Conservation (phyloP, 1,140 invertebrate genomes). For the Thereuonema tuberculata region DNA sequence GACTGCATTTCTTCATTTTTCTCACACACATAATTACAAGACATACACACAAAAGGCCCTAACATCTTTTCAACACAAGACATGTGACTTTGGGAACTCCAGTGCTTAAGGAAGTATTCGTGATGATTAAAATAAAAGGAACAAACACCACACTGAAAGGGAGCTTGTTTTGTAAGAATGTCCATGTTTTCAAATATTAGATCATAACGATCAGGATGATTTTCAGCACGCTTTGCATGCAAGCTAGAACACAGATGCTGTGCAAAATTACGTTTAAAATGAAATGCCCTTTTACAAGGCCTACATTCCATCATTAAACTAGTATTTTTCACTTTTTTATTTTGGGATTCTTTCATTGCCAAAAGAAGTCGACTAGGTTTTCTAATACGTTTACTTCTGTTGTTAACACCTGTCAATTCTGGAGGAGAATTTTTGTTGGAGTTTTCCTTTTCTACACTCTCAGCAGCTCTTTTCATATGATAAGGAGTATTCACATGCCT, state of each 20-base stretch:
- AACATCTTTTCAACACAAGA: slow-evolving; percentile 1
- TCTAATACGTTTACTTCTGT: not conserved
- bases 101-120: slow-evolving; percentile 54
- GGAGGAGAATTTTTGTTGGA: not conserved
- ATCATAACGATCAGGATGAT: slow-evolving; percentile 20
- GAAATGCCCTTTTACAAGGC: slow-evolving; percentile 27
- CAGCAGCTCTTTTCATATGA: not conserved
- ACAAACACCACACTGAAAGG: slow-evolving; percentile 68
- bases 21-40: slow-evolving; percentile 56
- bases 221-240: slow-evolving; percentile 23
- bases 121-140: slow-evolving; percentile 68
- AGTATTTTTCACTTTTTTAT: not conserved
- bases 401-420: not conserved
- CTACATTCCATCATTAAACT: slow-evolving; percentile 14
- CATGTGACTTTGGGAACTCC: slow-evolving; percentile 37
- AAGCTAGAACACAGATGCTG: slow-evolving; percentile 25
- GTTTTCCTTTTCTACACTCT: too few relatives aligned
- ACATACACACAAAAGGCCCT: slow-evolving; percentile 54
- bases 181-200: slow-evolving; percentile 60
- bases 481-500: not conserved
- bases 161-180: slow-evolving; percentile 57
- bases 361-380: not conserved
- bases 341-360: too few relatives aligned
- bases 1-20: slow-evolving; percentile 46
- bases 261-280: slow-evolving; percentile 24